Percentiles rank a stretch among this genome's conserved stretches.
Conservation (phyloP, 2,113 vertebrate genomes). For the Plecturocebus donacophilus region DNA sequence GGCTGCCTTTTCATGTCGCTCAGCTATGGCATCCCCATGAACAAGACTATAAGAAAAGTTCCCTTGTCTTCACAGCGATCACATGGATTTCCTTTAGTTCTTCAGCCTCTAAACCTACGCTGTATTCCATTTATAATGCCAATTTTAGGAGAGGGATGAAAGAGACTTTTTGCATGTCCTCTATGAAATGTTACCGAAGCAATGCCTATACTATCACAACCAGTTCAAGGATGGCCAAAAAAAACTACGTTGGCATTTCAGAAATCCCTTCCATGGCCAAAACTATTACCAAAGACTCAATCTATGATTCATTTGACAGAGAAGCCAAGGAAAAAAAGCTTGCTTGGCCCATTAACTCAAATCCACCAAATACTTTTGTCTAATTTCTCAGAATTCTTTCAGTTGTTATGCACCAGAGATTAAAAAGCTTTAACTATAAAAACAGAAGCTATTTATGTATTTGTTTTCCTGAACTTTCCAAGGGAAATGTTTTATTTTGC, state of each 20-base stretch:
- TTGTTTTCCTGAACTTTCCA: slow-evolving; percentile 62
- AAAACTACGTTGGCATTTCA: slow-evolving; percentile 94
- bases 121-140: slow-evolving; percentile 93
- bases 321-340: slow-evolving; percentile 94
- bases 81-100: slow-evolving; percentile 94
- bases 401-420: slow-evolving; percentile 9
- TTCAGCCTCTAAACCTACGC: slow-evolving; percentile 92
- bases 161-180: slow-evolving; percentile 97
- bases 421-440: slow-evolving; percentile 62
- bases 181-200: slow-evolving; percentile 97
- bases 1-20: slow-evolving; percentile 92
- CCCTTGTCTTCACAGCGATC: slow-evolving; percentile 88
- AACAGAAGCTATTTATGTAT: slow-evolving; percentile 29
- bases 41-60: slow-evolving; percentile 83
- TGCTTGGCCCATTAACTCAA: slow-evolving; percentile 94
- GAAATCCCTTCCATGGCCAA: slow-evolving; percentile 88
- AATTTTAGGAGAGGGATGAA: slow-evolving; percentile 95
- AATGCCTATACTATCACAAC: slow-evolving; percentile 97
- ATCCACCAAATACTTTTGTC: slow-evolving; percentile 95
- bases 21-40: slow-evolving; percentile 94
- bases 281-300: slow-evolving; percentile 88
- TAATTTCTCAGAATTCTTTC: slow-evolving; percentile 74
- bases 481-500: slow-evolving; percentile 76
- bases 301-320: slow-evolving; percentile 92
- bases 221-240: slow-evolving; percentile 95